Conservation (phyloP, 2,888 invertebrate species). For the Polylopha cassiicola region DNA sequence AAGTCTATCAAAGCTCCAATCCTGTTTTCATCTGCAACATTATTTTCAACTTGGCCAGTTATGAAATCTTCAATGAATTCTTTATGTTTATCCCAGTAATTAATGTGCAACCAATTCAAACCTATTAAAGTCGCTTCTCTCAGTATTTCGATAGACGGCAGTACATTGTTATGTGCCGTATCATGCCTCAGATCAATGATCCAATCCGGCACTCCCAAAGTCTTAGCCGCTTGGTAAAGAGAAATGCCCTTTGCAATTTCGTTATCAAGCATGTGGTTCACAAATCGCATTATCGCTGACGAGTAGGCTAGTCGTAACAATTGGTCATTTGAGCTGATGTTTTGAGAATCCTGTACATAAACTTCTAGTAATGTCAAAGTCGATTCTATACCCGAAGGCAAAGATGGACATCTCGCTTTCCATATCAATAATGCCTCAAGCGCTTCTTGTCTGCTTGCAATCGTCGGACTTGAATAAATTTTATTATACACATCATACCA, state of each 20-base stretch:
- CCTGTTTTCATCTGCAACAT: constrained; percentile 42
- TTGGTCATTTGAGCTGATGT: constrained; percentile 48
- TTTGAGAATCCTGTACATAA: constrained; percentile 50
- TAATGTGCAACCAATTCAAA: constrained; percentile 81
- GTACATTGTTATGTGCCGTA: constrained; percentile 82
- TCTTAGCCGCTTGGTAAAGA: constrained; percentile 77
- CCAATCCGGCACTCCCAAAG: constrained; percentile 86
- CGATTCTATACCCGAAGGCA: constrained; percentile 79
- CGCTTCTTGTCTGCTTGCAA: constrained; percentile 51
- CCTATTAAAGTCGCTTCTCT: constrained; percentile 79
- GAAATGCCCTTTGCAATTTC: constrained; percentile 72
- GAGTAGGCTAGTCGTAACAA: constrained; percentile 78
- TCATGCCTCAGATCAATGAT: constrained; percentile 87
- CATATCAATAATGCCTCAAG: constrained; percentile 71
- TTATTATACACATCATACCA: constrained; percentile 71
- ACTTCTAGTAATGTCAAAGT: constrained; percentile 77
- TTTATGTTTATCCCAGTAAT: constrained; percentile 81
- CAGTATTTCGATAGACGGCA: constrained; percentile 81
- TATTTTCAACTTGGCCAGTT: constrained; percentile 38
- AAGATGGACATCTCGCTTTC: constrained; percentile 75
- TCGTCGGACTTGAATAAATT: constrained; percentile 50
- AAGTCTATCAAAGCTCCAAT: constrained; percentile 52
- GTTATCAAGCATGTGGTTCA: constrained; percentile 79
- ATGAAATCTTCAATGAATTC: constrained; percentile 64
- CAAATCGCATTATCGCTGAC: constrained; percentile 80